These are phyloP conservation scores for Bicyclus anynana DNA, from an alignment of 1,140 invertebrate species.

Conservation along the genomic window DNA sequence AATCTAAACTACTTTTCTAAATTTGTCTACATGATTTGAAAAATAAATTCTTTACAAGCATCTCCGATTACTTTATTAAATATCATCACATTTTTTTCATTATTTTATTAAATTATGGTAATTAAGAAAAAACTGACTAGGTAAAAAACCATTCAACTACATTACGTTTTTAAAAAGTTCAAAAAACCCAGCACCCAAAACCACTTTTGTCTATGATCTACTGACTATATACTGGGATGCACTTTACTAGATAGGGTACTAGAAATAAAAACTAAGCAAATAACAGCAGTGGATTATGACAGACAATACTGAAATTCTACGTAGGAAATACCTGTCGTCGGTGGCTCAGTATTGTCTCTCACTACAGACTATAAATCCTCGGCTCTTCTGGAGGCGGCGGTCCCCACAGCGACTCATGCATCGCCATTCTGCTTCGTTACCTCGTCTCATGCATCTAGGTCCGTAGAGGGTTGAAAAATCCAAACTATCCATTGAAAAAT, in stretches of 20 bases:
- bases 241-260: slow-evolving; percentile 53
- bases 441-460: slow-evolving; percentile 57
- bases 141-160: slow-evolving; percentile 55
- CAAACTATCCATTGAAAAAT: slow-evolving; percentile 35
- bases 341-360: slow-evolving; percentile 49
- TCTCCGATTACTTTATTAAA: slow-evolving; percentile 39
- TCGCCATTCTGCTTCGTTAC: slow-evolving; percentile 40
- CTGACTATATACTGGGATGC: slow-evolving; percentile 70
- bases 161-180: slow-evolving; percentile 33
- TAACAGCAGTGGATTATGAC: slow-evolving; percentile 34
- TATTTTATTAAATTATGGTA: slow-evolving; percentile 27
- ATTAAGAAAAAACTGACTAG: slow-evolving; percentile 35
- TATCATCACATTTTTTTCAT: slow-evolving; percentile 41
- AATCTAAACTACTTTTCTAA: slow-evolving; percentile 45
- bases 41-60: slow-evolving; percentile 56
- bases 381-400: slow-evolving; percentile 33
- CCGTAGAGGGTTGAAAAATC: slow-evolving; percentile 32
- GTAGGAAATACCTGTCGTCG: not conserved
- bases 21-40: slow-evolving; percentile 43
- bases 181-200: slow-evolving; percentile 66
- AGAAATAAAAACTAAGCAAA: slow-evolving; percentile 52
- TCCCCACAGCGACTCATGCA: slow-evolving; percentile 48
- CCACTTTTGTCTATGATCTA: slow-evolving; percentile 48
- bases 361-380: slow-evolving; percentile 32
- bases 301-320: slow-evolving; percentile 41